These are phyloP conservation scores for Drosophila pegasa DNA, from an alignment of 2,888 invertebrate species.

Conservation along the genomic window DNA sequence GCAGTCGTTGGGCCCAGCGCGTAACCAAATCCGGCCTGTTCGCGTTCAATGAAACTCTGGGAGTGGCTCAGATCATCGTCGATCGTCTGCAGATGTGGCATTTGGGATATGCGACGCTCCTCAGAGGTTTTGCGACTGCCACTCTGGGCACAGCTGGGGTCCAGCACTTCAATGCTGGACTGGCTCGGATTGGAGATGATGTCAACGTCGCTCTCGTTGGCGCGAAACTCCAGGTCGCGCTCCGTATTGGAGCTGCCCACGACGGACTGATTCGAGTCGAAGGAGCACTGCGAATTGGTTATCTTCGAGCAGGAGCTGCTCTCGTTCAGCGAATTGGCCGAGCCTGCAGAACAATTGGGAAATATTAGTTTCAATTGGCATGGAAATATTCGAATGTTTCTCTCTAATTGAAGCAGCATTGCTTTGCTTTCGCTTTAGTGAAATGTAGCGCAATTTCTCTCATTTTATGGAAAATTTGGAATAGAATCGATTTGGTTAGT, in stretches of 20 bases:
- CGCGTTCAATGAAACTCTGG: conserved; percentile 71
- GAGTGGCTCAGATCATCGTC: conserved; percentile 81
- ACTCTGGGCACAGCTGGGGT: conserved; percentile 74
- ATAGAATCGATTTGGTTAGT: conserved; percentile 23
- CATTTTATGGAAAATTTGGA: conserved; percentile 40
- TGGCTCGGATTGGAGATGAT: conserved; percentile 90
- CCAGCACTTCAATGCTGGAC: conserved; percentile 89
- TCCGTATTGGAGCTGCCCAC: conserved; percentile 84
- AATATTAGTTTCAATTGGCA: conserved; percentile 3
- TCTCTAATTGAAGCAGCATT: conserved; percentile 69
- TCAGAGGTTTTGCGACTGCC: conserved; percentile 84
- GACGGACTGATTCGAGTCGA: conserved; percentile 84
- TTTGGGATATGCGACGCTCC: conserved; percentile 85
- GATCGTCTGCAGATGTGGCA: conserved; percentile 85
- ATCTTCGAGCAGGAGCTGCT: conserved; percentile 85
- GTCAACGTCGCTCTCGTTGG: conserved; percentile 89
- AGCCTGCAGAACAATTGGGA: conserved; percentile 76
- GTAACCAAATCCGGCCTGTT: conserved; percentile 10
- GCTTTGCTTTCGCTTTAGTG: conserved; percentile 26
- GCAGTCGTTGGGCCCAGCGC: background rate
- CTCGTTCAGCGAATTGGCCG: conserved; percentile 85
- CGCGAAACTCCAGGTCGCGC: conserved; percentile 79
- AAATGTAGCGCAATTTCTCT: conserved; percentile 19
- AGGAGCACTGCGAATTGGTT: conserved; percentile 83
- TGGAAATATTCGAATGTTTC: background rate